Conservation (phyloP, 2,888 invertebrate species). For the Trichopoda pennipes region DNA sequence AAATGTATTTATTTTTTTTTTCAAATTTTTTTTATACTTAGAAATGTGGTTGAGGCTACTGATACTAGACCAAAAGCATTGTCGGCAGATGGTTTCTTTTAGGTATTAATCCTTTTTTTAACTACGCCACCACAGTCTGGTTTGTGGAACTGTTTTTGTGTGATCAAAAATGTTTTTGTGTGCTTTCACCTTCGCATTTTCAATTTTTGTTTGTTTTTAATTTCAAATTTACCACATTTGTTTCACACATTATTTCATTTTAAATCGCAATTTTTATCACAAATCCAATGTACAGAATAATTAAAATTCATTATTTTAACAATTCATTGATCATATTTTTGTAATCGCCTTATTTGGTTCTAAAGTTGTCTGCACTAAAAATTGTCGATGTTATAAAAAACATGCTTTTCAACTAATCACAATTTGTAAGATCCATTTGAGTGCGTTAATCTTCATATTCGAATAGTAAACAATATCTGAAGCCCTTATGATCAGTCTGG, state of each 20-base stretch:
- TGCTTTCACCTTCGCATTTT: slow-evolving; percentile 32
- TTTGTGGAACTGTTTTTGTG: slow-evolving; percentile 37
- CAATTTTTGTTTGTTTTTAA: slow-evolving; percentile 9
- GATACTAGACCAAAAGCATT: slow-evolving; percentile 81
- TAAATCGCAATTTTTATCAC: slow-evolving; percentile 22
- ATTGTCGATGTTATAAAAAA: slow-evolving; percentile 16
- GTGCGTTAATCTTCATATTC: too few relatives aligned
- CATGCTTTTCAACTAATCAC: slow-evolving; percentile 15
- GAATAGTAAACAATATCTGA: too few relatives aligned
- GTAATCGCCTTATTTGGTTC: background rate
- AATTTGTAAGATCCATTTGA: background rate
- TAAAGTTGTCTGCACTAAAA: slow-evolving; percentile 17
- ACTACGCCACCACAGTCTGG: slow-evolving; percentile 38
- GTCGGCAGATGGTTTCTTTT: slow-evolving; percentile 81
- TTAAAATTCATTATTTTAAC: slow-evolving; percentile 27
- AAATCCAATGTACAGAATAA: background rate
- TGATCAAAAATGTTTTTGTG: slow-evolving; percentile 34
- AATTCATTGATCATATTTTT: slow-evolving; percentile 32
- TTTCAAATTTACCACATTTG: slow-evolving; percentile 22
- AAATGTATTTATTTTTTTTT: slow-evolving; percentile 61
- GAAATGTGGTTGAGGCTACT: slow-evolving; percentile 78
- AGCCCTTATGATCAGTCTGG: too few relatives aligned
- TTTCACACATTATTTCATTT: slow-evolving; percentile 3
- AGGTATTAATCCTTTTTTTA: slow-evolving; percentile 73
- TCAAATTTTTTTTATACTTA: slow-evolving; percentile 74